Base-by-base conservation (phyloP, 1,140 invertebrate genomes). In the Arctopsyche grandis region DNA sequence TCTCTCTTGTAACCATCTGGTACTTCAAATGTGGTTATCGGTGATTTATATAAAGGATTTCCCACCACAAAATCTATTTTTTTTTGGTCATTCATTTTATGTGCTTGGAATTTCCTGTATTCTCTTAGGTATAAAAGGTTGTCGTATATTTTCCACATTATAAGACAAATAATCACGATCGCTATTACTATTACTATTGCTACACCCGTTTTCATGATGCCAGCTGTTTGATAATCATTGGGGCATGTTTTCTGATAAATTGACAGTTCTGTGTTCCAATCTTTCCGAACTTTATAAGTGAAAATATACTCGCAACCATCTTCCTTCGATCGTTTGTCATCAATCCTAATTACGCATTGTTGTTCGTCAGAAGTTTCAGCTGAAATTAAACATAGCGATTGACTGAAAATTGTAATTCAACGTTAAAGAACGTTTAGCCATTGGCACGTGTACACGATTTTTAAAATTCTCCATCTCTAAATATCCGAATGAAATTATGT, bases 21-120 rank as follows among this genome's bases (percentile, higher is more conserved):
- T 58, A 91, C 85, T 75, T 83, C 84, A 74, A 90, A 90, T 69
- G 86, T 84, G 0, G 86, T 85, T n/a, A 90, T 86, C 0, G 90
- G 90, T 38, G 89, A 88, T 69, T 87, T 89, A 70, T 91, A 91
- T 26, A 91, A 78, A 0, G 90, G 90, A 83, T 90, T 91, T 74
- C 85, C 84, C 22, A 82, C 83, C n/a, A 83, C 80, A 16, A 84
- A 85, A 10, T 86, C 85, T 38, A 84, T 80, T 1, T 85, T 85
- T 74, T 90, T 88, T 69, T 84, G 79, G 1, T 86, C 85, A n/a
- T n/a, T n/a, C n/a, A n/a, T n/a, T n/a, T 71, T 91, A 88, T 60
- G 86, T 84, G 29, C 0, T 85, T 38, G 77, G 91, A 91, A 26
- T 85, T 86, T 0, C 87, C 29, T 89, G 82, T 88, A 90, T 0